Evolutionary conservation across 2,113 vertebrate genomes (phyloP).

Genomic region (Pachypanchax playfairii): DNA sequence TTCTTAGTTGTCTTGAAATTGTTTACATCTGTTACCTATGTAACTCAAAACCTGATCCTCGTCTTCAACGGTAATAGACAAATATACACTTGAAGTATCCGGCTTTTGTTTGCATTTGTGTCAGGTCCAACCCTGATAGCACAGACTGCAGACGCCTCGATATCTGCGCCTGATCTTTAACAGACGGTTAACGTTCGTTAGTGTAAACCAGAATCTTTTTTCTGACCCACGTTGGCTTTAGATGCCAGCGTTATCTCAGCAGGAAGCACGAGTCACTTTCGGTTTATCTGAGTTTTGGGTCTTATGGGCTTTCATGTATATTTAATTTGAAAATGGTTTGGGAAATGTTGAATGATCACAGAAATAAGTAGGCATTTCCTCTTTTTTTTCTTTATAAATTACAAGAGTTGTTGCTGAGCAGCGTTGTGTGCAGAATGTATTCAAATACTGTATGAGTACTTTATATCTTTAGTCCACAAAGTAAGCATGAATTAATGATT

Average conservation of each 20-base stretch:
- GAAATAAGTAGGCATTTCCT: constrained; percentile 45
- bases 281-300: not conserved
- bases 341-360: constrained; percentile 47
- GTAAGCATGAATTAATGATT: constrained; percentile 11
- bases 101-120: not conserved
- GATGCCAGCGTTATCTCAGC: constrained; percentile 12
- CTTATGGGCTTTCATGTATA: constrained; percentile 9
- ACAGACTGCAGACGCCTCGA: not conserved
- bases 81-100: not conserved
- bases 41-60: not conserved
- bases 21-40: not conserved
- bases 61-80: not conserved
- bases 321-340: constrained; percentile 39
- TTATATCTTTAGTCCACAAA: not conserved
- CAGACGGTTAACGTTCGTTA: not conserved
- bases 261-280: not conserved
- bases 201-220: not conserved
- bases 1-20: constrained; percentile 31
- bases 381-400: constrained; percentile 42
- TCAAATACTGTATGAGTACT: constrained; percentile 3
- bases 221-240: not conserved
- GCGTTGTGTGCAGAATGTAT: constrained; percentile 23
- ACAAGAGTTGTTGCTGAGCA: constrained; percentile 21
- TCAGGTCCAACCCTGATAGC: not conserved
- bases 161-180: constrained; percentile 5